These are phyloP conservation scores for Rhynchophorus ferrugineus DNA, from an alignment of 1,140 invertebrate species.

Conservation along the genomic window DNA sequence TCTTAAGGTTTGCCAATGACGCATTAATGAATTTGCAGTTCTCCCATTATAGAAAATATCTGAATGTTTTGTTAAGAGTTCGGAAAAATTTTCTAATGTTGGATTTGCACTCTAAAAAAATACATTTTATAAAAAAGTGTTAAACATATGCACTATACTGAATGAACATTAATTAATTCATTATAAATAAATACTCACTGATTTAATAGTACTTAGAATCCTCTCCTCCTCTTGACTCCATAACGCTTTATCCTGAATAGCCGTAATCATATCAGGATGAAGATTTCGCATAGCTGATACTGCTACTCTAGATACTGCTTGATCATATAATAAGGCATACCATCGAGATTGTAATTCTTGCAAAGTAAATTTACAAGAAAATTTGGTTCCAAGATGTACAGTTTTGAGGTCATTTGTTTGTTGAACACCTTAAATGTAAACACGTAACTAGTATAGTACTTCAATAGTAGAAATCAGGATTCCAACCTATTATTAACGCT, in stretches of 20 bases:
- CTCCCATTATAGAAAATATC: slow-evolving; percentile 80
- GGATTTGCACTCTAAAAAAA: slow-evolving; percentile 31
- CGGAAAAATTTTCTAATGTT: slow-evolving; percentile 71
- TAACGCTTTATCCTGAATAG: slow-evolving; percentile 80
- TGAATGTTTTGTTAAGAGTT: slow-evolving; percentile 76
- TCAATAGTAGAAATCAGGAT: background rate
- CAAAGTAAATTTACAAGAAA: slow-evolving; percentile 90
- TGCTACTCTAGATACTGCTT: slow-evolving; percentile 76
- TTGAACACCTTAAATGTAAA: slow-evolving; percentile 52
- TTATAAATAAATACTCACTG: slow-evolving; percentile 54
- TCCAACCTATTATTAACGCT: slow-evolving; percentile 72
- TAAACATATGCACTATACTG: background rate
- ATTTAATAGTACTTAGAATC: slow-evolving; percentile 71
- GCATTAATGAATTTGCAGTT: slow-evolving; percentile 75
- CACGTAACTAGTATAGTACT: background rate
- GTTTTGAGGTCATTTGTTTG: slow-evolving; percentile 84
- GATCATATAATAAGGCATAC: slow-evolving; percentile 92
- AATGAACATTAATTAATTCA: slow-evolving; percentile 7
- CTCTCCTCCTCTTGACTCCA: slow-evolving; percentile 88
- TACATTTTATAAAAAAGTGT: background rate
- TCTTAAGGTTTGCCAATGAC: slow-evolving; percentile 89
- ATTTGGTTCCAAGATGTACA: slow-evolving; percentile 89
- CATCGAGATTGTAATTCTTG: slow-evolving; percentile 92
- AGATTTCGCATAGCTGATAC: slow-evolving; percentile 88
- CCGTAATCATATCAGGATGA: slow-evolving; percentile 80